Conservation (phyloP, 1,140 invertebrate species). For the Ericerus pela region DNA sequence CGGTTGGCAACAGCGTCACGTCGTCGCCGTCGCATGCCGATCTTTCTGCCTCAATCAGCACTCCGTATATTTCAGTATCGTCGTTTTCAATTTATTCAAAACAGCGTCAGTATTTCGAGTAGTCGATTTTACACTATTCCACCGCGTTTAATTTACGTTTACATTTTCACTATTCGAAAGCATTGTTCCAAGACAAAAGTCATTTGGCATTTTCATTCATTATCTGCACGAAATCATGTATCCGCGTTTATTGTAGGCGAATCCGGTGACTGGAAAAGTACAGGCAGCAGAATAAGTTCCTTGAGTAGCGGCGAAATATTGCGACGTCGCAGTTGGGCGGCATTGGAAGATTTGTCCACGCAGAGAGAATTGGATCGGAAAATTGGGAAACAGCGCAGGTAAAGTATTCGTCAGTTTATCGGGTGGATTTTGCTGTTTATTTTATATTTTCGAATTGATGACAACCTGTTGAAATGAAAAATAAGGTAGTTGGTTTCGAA, state of each 20-base stretch:
- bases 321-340: slow-evolving; percentile 65
- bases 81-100: slow-evolving; percentile 12
- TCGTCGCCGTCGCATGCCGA: slow-evolving; percentile 34
- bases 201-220: background rate
- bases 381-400: slow-evolving; percentile 39
- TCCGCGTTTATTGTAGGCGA: slow-evolving; percentile 18
- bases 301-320: slow-evolving; percentile 33
- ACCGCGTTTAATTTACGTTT: background rate
- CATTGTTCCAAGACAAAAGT: too few species aligned
- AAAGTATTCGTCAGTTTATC: too few species aligned
- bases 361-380: slow-evolving; percentile 33
- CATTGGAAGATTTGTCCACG: slow-evolving; percentile 43
- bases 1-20: slow-evolving; percentile 31
- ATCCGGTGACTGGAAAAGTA: slow-evolving; percentile 22
- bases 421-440: too few species aligned
- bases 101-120: slow-evolving; percentile 15
- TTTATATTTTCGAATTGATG: too few species aligned
- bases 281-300: slow-evolving; percentile 11
- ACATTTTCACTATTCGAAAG: background rate
- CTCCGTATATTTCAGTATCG: slow-evolving; percentile 22
- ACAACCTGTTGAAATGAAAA: too few species aligned
- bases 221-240: background rate
- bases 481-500: too few species aligned
- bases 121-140: background rate
- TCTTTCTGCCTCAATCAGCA: slow-evolving; percentile 22